Evolutionary conservation across 1,140 invertebrate genomes (phyloP).

Genomic region (Amphibalanus amphitrite): DNA sequence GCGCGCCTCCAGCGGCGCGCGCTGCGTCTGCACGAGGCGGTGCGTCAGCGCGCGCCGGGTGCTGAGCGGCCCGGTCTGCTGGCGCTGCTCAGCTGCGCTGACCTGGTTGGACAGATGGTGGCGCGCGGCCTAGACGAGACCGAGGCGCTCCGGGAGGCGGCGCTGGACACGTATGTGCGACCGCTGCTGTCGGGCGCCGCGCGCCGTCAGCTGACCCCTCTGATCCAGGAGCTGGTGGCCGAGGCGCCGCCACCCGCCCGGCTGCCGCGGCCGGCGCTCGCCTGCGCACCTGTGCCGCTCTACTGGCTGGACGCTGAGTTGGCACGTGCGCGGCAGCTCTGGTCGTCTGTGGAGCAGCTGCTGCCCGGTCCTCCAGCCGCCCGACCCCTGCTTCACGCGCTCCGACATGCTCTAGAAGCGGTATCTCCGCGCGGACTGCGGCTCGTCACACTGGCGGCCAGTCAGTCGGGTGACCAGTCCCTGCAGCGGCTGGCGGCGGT

Average conservation of each 20-base stretch:
- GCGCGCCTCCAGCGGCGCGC: conserved; percentile 20
- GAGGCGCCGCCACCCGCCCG: not conserved
- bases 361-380: not conserved
- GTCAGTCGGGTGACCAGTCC: not conserved
- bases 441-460: not conserved
- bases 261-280: not conserved
- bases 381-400: not conserved
- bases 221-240: not conserved
- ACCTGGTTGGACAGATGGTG: not conserved
- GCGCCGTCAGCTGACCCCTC: not conserved
- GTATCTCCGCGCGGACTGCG: not conserved
- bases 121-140: not conserved
- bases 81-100: not conserved
- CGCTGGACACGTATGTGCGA: not conserved
- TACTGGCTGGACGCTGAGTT: not conserved
- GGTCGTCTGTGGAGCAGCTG: not conserved
- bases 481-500: not conserved
- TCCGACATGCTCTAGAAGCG: not conserved
- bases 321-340: not conserved
- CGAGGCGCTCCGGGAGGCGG: not conserved
- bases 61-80: not conserved
- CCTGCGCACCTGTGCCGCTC: not conserved
- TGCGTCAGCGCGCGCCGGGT: not conserved
- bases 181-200: not conserved
- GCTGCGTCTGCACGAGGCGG: conserved; percentile 1